Base-by-base conservation (phyloP, 2,113 vertebrate genomes). In the Taurulus bubalis region DNA sequence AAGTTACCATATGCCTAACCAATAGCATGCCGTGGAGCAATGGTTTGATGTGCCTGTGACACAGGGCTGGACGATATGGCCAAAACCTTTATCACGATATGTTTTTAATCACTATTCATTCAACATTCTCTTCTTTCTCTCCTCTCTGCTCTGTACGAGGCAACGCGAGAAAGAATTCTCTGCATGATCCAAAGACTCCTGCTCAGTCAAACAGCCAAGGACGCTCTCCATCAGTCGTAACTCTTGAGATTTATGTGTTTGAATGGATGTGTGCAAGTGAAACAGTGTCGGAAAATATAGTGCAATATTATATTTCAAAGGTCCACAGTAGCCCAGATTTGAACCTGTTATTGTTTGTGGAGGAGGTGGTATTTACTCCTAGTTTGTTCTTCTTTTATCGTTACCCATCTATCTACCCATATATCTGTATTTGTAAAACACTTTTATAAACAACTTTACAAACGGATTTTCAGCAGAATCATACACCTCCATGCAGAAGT, bases 181-280 rank as follows among this genome's bases (percentile, higher is more conserved):
- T 32, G 70, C 22, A 36, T 45, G 26, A 40, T 32, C 69, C 45
- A 18, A 15, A 24, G 47, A 36, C 26, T 36, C n/a, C 65, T 42
- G 55, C 53, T 72, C 40, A 28, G 20, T 68, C 55, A 65, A 67
- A 83, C 32, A 53, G 68, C 30, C n/a, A 22, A 49, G 8, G 28
- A 58, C 34, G 1, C 49, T 40, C 56, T 70, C 40, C 62, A 70
- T 75, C 42, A 66, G 4, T 76, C 22, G 40, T 18, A 49, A 22
- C 5, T 34, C 7, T 22, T 26, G 9, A 20, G 28, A 45, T 24
- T 4, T 24, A 18, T 10, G 38, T 66, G 28, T 59, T 58, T 69
- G n/a, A n/a, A 10, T 63, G 28, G 58, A 51, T 32, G 60, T 47
- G 45, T 49, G 28, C 34, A 56, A 45, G 34, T 11, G 10, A 24